phyloP scores from a whole-genome alignment of 2,113 vertebrate species.

The Malaclemys terrapin region DNA sequence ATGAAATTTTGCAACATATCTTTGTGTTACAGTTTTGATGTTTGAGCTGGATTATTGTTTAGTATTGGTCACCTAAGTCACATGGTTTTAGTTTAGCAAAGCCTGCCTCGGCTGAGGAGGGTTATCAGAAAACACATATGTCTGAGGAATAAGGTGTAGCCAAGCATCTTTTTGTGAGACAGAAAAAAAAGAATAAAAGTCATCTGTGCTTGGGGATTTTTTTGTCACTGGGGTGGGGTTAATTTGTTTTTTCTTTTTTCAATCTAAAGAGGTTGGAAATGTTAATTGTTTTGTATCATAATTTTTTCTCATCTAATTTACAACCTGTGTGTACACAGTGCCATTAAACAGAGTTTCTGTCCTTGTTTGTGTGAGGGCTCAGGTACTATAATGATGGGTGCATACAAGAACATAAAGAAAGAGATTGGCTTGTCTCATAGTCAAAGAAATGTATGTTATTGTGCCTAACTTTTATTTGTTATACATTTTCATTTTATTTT shows the following conservation, averaged over 20 bases:
- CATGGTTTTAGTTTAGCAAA: background rate
- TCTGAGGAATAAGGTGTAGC: background rate
- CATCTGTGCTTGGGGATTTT: background rate
- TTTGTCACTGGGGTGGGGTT: background rate
- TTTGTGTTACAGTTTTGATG: background rate
- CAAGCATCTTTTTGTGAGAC: background rate
- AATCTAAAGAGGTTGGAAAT: background rate
- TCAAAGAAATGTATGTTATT: background rate
- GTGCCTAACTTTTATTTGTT: background rate
- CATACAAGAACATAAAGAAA: background rate
- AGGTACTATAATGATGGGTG: background rate
- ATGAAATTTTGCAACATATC: background rate
- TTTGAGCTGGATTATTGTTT: background rate
- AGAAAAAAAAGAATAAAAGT: background rate
- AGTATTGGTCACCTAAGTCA: background rate
- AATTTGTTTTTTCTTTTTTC: background rate
- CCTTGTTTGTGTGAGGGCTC: background rate
- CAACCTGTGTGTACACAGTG: background rate
- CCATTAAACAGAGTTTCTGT: background rate
- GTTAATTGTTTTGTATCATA: background rate
- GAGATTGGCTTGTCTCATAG: background rate
- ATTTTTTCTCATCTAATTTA: background rate
- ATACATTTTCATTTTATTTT: background rate
- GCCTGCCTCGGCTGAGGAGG: background rate
- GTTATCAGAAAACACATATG: background rate